Evolutionary conservation across 2,888 invertebrate species (phyloP).

Genomic region (Periphyllus acericola): DNA sequence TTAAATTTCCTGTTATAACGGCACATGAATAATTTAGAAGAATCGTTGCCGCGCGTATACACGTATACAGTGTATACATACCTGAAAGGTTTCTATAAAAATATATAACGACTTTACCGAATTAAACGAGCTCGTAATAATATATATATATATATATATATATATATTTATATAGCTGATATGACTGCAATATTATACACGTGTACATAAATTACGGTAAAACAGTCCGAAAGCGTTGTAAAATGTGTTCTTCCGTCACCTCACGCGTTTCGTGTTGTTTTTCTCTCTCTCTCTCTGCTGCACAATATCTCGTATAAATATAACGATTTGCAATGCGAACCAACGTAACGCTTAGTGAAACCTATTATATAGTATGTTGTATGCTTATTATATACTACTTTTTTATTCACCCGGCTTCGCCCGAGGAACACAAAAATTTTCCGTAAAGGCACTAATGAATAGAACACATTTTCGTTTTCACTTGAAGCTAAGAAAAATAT

Average conservation of each 20-base stretch:
- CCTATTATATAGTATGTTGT: not conserved
- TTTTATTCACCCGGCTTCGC: no score
- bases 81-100: not conserved
- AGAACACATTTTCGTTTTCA: no score
- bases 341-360: not conserved
- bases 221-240: not conserved
- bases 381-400: no score
- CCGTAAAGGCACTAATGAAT: no score
- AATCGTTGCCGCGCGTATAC: not conserved
- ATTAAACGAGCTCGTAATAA: slow-evolving; percentile 3
- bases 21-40: slow-evolving; percentile 6
- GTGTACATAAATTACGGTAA: not conserved
- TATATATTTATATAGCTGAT: not conserved
- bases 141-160: no score
- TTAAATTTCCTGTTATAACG: not conserved
- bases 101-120: not conserved
- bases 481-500: no score
- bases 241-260: not conserved
- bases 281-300: not conserved
- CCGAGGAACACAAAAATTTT: no score
- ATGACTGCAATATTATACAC: not conserved
- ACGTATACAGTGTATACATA: not conserved
- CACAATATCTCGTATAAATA: no score
- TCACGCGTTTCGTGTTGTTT: not conserved
- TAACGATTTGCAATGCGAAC: not conserved